These are phyloP conservation scores for Cepaea hortensis DNA, from an alignment of 2,888 invertebrate genomes.

Conservation along the genomic window DNA sequence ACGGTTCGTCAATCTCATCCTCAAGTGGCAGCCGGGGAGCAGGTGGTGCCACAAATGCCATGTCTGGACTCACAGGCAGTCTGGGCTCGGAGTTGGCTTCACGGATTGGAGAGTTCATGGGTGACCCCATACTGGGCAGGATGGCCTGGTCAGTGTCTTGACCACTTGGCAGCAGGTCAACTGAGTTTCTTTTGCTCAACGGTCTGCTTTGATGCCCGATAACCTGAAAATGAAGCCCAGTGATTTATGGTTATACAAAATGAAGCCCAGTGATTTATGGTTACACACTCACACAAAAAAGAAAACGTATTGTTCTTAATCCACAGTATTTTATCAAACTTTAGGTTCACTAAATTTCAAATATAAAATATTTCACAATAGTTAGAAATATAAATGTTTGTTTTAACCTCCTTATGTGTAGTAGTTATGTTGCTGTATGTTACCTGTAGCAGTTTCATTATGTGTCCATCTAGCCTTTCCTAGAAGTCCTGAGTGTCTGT, in stretches of 20 bases:
- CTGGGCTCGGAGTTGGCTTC: constrained; percentile 72
- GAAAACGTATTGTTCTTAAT: too few species aligned
- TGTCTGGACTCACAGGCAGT: constrained; percentile 47
- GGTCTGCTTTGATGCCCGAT: constrained; percentile 45
- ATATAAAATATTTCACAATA: too few species aligned
- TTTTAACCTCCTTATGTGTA: too few species aligned
- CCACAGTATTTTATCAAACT: too few species aligned
- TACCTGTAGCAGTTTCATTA: too few species aligned
- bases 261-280: background rate
- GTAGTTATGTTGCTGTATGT: too few species aligned
- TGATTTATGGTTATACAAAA: background rate
- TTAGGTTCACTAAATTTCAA: too few species aligned
- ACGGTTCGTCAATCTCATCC: constrained; percentile 48
- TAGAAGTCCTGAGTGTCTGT: too few species aligned
- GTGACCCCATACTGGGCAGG: constrained; percentile 41
- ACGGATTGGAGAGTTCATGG: constrained; percentile 55
- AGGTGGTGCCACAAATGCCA: constrained; percentile 48
- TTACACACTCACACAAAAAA: background rate
- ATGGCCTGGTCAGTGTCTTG: constrained; percentile 56
- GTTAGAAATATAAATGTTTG: too few species aligned
- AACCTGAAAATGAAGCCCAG: background rate
- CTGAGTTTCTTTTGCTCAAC: constrained; percentile 68
- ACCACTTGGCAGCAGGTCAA: constrained; percentile 64
- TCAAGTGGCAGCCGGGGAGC: constrained; percentile 46
- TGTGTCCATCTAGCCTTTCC: too few species aligned